phyloP scores from a whole-genome alignment of 30 jellyfish, hydroid and myxozoan species.

The Cassiopea xamachana region DNA sequence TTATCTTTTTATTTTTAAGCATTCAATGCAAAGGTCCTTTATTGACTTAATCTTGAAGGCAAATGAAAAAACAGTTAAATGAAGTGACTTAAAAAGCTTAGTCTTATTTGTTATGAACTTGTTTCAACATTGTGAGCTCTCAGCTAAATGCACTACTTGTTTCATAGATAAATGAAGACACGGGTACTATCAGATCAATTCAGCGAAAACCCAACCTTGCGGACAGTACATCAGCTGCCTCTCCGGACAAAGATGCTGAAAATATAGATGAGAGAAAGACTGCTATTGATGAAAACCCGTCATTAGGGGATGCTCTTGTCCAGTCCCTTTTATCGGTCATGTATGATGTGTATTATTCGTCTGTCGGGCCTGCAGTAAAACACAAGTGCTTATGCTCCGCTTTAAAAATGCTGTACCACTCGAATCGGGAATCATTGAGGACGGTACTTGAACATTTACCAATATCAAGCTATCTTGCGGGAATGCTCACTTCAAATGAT shows the following conservation, averaged over 20 bases:
- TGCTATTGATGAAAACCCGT: slow-evolving; percentile 61
- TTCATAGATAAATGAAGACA: slow-evolving; percentile 92
- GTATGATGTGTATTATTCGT: slow-evolving; percentile 93
- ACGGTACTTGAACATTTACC: slow-evolving; percentile 74
- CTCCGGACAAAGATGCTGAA: slow-evolving; percentile 43
- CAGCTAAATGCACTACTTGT: neutral
- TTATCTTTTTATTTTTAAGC: too few species aligned
- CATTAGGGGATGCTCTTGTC: slow-evolving; percentile 69
- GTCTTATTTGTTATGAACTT: neutral
- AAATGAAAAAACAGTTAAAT: too few species aligned
- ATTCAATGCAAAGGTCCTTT: too few species aligned
- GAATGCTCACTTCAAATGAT: slow-evolving; percentile 94
- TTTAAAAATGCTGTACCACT: slow-evolving; percentile 88
- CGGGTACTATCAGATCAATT: slow-evolving; percentile 94
- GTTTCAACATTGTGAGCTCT: neutral
- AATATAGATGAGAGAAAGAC: slow-evolving; percentile 75
- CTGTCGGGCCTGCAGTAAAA: slow-evolving; percentile 97
- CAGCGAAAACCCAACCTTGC: slow-evolving; percentile 86
- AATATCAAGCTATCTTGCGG: slow-evolving; percentile 95
- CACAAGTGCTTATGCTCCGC: slow-evolving; percentile 89
- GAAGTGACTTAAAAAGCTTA: too few species aligned
- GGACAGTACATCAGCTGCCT: slow-evolving; percentile 48
- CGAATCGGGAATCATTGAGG: slow-evolving; percentile 66
- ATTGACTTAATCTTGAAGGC: too few species aligned
- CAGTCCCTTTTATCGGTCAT: slow-evolving; percentile 77